Evolutionary conservation across 2,113 vertebrate species (phyloP).

Genomic region (Lampris incognitus): DNA sequence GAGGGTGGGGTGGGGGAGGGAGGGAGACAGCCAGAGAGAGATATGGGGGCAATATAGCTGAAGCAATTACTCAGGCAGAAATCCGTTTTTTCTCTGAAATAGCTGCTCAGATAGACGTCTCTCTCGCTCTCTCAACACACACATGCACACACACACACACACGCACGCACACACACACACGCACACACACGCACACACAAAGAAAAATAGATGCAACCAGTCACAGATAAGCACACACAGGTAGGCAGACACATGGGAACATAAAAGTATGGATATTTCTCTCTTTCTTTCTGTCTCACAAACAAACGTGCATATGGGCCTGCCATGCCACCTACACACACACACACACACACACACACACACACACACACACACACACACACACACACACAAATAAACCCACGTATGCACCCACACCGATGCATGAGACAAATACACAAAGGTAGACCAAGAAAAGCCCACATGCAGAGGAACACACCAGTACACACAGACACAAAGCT

Average conservation of each 20-base stretch:
- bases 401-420: neutral
- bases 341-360: constrained; percentile 18
- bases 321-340: neutral
- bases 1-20: neutral
- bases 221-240: neutral
- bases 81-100: constrained; percentile 75
- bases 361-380: constrained; percentile 7
- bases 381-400: neutral
- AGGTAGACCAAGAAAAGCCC: neutral
- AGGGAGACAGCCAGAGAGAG: neutral
- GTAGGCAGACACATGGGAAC: neutral
- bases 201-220: neutral
- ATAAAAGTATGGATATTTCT: neutral
- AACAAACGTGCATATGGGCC: neutral
- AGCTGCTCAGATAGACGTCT: constrained; percentile 73
- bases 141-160: constrained; percentile 17
- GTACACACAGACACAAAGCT: too few relatives aligned
- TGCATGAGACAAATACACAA: neutral
- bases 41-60: constrained; percentile 58
- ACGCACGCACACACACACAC: constrained; percentile 12
- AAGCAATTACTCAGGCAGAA: constrained; percentile 82
- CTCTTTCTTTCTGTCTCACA: neutral
- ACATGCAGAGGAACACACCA: too few relatives aligned
- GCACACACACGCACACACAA: constrained; percentile 1
- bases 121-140: constrained; percentile 25